Evolutionary conservation across 2,888 invertebrate species (phyloP), one percentile per base, ranked within the genome.

Genomic region (Dynastes grantii): DNA sequence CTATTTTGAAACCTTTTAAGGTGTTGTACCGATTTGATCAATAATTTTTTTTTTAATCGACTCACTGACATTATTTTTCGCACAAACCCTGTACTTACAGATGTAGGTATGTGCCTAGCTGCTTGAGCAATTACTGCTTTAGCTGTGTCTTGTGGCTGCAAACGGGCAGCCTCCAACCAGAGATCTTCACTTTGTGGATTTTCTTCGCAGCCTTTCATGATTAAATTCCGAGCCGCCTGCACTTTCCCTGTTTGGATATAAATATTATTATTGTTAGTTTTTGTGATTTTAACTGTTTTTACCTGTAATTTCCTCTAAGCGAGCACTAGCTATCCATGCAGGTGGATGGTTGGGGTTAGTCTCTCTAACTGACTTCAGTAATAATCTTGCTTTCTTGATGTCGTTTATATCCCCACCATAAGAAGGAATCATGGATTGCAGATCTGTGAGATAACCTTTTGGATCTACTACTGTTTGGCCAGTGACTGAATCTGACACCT

Each of bases 391-490:
- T 87, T 99, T 99, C 88, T 99, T 99, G 13, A 98, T 98, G 86
- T 98, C 98, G 88, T 97, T 97, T 61, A 98, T 98, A 87, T 98
- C 99, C 2, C 98, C 98, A 0, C 99, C 99, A 86, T 98, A 98
- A 0, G 97, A 97, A 0, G 99, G 99, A 85, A 99, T 97, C 98
- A 99, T 99, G 29, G 98, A 98, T 87, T 99, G 98, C 68, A 99
- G 90, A 89, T 99, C 99, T 0, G 99, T 99, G n/a, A 99, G 92
- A 87, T 99, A 99, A 1, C 99, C 99, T 89, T 99, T 99, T 0
- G 99, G 99, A 90, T 99, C 99, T 0, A 99, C 98, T 0, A 99
- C 99, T 0, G 99, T 99, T 90, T 99, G 99, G 0, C 99, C 99
- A 2, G 97, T 96, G 0, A 99, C 99, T 0, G 99, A 99, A 89